Evolutionary conservation across 2,888 invertebrate genomes (phyloP), one percentile per base, ranked within the genome.

Genomic region (Folsomia manolachei): DNA sequence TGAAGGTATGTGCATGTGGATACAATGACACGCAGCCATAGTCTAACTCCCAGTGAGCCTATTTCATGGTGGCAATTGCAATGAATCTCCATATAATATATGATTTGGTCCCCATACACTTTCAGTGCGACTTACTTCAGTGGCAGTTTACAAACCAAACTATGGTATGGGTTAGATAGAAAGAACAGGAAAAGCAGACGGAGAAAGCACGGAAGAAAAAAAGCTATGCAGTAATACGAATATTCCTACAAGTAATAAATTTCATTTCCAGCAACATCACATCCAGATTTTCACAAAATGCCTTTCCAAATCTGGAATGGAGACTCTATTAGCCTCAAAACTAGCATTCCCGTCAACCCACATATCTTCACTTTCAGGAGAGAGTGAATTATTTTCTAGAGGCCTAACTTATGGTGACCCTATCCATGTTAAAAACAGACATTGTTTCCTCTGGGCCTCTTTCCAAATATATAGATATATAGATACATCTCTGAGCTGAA

Each of bases 81-180:
- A 75, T 76, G 74, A 76, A 76, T 76, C 76, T 76, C 72, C 72
- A 76, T 76, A 74, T 72, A 76, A 76, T 70, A 61, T 74, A 72
- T 67, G 67, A 74, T 69, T 71, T 64, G 39, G 66, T 69, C 67
- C 71, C 56, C 56, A 19, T 56, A 56, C 19, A 56, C n/a, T 56
- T 56, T n/a, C 4, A 56, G 21, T 56, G 56, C 4, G 25, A 7
- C 26, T 24, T 7, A 25, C 4, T 60, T 19, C 60, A n/a, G 19
- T 52, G 19, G 66, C 53, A 19, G 67, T 67, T 67, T 25, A 24
- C 60, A 67, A 25, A 21, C 52, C 65, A 26, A 25, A 64, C 52
- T n/a, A 70, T n/a, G n/a, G 64, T 64, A 27, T 27, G n/a, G n/a
- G n/a, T n/a, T 39, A 53, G 61, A 27, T 64, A 25, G 53, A n/a